These are phyloP conservation scores for Chrysochloris asiatica DNA, from an alignment of 2,113 vertebrate genomes.

Conservation along the genomic window DNA sequence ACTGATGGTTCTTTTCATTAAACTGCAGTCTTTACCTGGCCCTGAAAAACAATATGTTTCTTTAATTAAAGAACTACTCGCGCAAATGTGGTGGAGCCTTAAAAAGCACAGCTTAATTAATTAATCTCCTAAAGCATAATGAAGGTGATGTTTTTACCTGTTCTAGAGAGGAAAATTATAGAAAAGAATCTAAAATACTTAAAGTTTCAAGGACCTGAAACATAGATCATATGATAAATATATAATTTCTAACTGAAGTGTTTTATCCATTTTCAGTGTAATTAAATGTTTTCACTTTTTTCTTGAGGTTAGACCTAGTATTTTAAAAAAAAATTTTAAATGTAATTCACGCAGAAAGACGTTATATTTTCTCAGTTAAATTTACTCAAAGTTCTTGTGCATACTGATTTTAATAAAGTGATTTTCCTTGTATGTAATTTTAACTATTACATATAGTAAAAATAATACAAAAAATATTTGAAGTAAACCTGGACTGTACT, in stretches of 20 bases:
- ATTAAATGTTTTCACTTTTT: slow-evolving; percentile 54
- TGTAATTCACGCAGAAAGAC: slow-evolving; percentile 34
- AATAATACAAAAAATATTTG: slow-evolving; percentile 14
- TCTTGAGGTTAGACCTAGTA: neutral
- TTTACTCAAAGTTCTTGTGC: slow-evolving; percentile 3
- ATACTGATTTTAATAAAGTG: neutral
- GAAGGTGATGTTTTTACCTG: slow-evolving; percentile 10
- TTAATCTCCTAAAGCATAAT: slow-evolving; percentile 59
- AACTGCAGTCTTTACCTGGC: neutral
- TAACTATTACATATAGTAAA: slow-evolving; percentile 1
- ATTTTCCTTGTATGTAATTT: neutral
- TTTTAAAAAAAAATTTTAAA: slow-evolving; percentile 21
- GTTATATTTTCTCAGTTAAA: neutral
- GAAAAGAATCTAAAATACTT: slow-evolving; percentile 26
- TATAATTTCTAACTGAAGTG: slow-evolving; percentile 14
- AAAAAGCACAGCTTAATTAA: slow-evolving; percentile 56
- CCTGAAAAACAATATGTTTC: slow-evolving; percentile 19
- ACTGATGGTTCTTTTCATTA: neutral
- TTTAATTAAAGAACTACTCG: slow-evolving; percentile 67
- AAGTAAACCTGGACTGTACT: neutral
- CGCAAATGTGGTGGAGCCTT: slow-evolving; percentile 47
- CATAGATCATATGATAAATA: neutral
- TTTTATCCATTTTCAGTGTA: slow-evolving; percentile 31
- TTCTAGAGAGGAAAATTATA: slow-evolving; percentile 28
- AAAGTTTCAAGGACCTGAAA: slow-evolving; percentile 16